A percentile compares a stretch with the other conserved stretches of the same genome.
These are phyloP conservation scores for Neogale vison DNA, from an alignment of 2,113 vertebrate genomes.

Conservation along the genomic window DNA sequence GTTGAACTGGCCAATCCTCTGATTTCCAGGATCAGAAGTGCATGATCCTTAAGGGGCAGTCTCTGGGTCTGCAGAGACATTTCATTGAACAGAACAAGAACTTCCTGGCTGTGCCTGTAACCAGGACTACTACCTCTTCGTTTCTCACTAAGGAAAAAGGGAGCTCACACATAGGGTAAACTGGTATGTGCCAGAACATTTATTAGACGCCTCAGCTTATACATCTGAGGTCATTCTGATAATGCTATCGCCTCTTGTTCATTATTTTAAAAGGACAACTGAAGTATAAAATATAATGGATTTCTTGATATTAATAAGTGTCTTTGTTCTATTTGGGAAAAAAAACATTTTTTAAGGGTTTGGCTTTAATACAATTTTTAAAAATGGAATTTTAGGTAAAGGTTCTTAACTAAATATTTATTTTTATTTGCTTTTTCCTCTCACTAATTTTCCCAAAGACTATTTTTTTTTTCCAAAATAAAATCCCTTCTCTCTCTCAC, in stretches of 20 bases:
- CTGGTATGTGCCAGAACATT: neutral
- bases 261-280: neutral
- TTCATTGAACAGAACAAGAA: neutral
- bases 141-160: neutral
- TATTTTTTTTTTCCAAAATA: constrained; percentile 5
- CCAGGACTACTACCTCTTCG: neutral
- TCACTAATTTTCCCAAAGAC: constrained; percentile 29
- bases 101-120: neutral
- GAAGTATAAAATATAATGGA: neutral
- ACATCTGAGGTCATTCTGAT: neutral
- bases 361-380: neutral
- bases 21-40: neutral
- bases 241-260: neutral
- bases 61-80: neutral
- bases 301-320: neutral
- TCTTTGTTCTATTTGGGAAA: neutral
- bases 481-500: neutral
- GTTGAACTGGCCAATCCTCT: neutral
- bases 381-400: constrained; percentile 36
- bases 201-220: neutral
- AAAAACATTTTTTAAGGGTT: neutral
- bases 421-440: constrained; percentile 24
- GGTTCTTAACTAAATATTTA: neutral
- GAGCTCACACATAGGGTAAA: neutral
- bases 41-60: neutral